Evolutionary conservation across 2,888 invertebrate genomes (phyloP).

Genomic region (Pedicia rivosa): DNA sequence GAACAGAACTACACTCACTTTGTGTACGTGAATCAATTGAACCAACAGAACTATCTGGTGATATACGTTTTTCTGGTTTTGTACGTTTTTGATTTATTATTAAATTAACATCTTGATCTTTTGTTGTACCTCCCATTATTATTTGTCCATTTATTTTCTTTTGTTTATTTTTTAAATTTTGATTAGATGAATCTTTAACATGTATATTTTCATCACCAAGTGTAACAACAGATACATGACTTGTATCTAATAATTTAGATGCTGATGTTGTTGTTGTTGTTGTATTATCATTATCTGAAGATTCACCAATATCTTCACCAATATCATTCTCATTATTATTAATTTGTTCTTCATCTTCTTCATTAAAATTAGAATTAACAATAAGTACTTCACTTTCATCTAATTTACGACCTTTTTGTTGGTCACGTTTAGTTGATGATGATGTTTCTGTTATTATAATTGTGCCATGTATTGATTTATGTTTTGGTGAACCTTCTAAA

Average conservation of each 20-base stretch:
- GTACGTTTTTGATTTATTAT: conserved; percentile 29
- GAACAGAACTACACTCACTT: conserved; percentile 52
- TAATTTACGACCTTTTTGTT: conserved; percentile 42
- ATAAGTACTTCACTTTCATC: conserved; percentile 80
- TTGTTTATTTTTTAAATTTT: conserved; percentile 9
- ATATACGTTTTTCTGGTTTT: conserved; percentile 27
- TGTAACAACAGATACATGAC: conserved; percentile 82
- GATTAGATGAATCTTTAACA: conserved; percentile 49
- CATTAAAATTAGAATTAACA: conserved; percentile 50
- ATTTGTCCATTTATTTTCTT: conserved; percentile 11
- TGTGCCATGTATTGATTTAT: conserved; percentile 22
- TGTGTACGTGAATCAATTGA: conserved; percentile 38
- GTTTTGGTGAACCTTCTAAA: conserved; percentile 37
- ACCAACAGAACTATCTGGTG: conserved; percentile 46
- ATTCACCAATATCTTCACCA: conserved; percentile 20
- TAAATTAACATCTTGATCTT: conserved; percentile 26
- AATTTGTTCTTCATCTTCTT: conserved; percentile 34
- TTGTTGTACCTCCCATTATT: conserved; percentile 19
- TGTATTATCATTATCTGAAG: conserved; percentile 26
- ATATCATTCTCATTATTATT: conserved; percentile 10
- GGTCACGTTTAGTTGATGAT: not conserved
- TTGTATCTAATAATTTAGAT: conserved; percentile 60
- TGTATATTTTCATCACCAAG: conserved; percentile 63
- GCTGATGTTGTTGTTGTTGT: no score
- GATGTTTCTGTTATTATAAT: conserved; percentile 19